A percentile compares a stretch with the other conserved stretches of the same genome.
These are phyloP conservation scores for Psammodynastes pulverulentus DNA, from an alignment of 2,113 vertebrate genomes.

Conservation along the genomic window DNA sequence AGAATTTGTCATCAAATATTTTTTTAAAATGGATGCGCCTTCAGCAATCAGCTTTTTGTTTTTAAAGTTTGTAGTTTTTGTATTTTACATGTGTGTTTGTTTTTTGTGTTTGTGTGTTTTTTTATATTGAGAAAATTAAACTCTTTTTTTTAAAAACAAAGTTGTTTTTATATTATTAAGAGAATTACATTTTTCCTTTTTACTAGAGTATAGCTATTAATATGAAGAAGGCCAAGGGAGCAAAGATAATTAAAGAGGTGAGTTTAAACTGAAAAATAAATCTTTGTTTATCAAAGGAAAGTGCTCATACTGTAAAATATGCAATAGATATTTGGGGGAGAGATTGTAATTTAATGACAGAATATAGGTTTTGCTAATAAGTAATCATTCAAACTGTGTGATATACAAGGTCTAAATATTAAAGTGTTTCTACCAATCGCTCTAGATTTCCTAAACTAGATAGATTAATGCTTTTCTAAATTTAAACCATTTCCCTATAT, in stretches of 20 bases:
- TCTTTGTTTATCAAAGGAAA: neutral
- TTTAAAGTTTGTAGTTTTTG: too few relatives aligned
- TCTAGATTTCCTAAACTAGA: neutral
- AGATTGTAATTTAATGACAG: neutral
- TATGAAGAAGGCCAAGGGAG: constrained; percentile 84
- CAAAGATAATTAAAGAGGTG: constrained; percentile 83
- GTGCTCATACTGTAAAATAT: neutral
- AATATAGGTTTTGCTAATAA: neutral
- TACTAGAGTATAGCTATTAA: constrained; percentile 89
- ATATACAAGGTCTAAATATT: neutral
- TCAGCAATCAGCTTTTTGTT: too few relatives aligned
- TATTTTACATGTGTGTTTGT: too few relatives aligned
- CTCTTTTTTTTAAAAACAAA: too few relatives aligned
- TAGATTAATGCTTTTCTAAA: neutral
- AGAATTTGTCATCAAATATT: neutral
- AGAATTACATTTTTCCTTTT: constrained; percentile 44
- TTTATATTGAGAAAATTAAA: too few relatives aligned
- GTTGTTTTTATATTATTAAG: constrained; percentile 21
- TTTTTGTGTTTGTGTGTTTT: too few relatives aligned
- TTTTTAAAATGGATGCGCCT: neutral
- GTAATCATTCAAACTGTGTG: neutral
- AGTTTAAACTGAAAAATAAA: neutral
- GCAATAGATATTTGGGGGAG: neutral
- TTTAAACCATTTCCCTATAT: neutral
- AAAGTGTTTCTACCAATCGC: neutral